Evolutionary conservation across 2,888 invertebrate species (phyloP).

Genomic region (Dicranocentrus wangi): DNA sequence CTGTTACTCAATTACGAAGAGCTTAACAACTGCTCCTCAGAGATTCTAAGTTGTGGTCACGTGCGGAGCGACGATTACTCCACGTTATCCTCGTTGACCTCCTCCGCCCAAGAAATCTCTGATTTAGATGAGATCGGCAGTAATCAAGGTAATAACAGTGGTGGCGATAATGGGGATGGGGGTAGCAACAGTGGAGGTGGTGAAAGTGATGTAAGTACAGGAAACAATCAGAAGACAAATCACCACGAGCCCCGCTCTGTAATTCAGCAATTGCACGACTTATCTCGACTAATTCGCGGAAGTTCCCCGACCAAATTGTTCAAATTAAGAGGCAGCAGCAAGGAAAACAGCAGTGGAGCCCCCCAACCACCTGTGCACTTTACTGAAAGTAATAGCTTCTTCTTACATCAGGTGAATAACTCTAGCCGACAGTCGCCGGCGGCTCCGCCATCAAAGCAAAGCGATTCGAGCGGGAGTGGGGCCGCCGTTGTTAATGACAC

Average conservation of each 20-base stretch:
- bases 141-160: slow-evolving; percentile 31
- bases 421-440: background rate
- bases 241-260: slow-evolving; percentile 65
- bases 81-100: slow-evolving; percentile 69
- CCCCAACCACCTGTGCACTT: background rate
- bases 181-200: slow-evolving; percentile 12
- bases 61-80: slow-evolving; percentile 69
- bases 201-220: slow-evolving; percentile 29
- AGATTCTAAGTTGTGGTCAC: slow-evolving; percentile 70
- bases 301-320: slow-evolving; percentile 56
- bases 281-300: slow-evolving; percentile 69
- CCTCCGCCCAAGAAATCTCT: slow-evolving; percentile 59
- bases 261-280: slow-evolving; percentile 69
- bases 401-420: slow-evolving; percentile 21
- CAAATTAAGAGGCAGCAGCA: background rate
- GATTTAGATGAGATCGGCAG: slow-evolving; percentile 53
- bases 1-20: slow-evolving; percentile 57
- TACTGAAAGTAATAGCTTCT: slow-evolving; percentile 35
- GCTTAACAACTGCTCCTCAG: slow-evolving; percentile 55
- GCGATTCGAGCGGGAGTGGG: too few relatives aligned
- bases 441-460: too few relatives aligned
- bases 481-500: slow-evolving; percentile 13
- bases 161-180: slow-evolving; percentile 28
- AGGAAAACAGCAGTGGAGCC: background rate
- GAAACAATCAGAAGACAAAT: background rate